Base-by-base conservation (phyloP, 2,113 vertebrate species). In the Tyto alba region DNA sequence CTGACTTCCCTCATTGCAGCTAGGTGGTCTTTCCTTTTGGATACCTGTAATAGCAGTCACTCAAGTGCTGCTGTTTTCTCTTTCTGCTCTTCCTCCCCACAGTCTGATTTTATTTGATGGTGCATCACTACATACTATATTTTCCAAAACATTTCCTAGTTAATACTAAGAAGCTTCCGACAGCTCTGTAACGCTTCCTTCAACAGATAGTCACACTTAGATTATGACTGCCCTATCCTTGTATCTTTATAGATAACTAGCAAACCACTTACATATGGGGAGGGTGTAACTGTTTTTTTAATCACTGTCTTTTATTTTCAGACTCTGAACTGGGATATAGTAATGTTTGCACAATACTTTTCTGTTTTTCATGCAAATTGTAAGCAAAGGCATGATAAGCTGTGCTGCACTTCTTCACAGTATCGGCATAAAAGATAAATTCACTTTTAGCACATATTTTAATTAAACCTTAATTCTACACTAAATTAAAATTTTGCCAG, bases 221-320 rank as follows among this genome's bases (percentile, higher is more conserved):
- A 47, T 71, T 85, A 50, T 16, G 22, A 43, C 55, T 76, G 29
- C 50, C 57, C 23, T 64, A 26, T 57, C 66, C 29, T 30, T 83
- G 10, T 53, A 79, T 52, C 50, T 95, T 91, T 88, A 84, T 8
- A 48, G 78, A 68, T 79, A 96, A 95, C 91, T 89, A 95, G 74
- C 26, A 87, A 97, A 82, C 43, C 32, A 87, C 63, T 66, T 88
- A 77, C 69, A 92, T 80, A 78, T 40, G 32, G 66, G 89, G 97
- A 97, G 13, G 23, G 19, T 94, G 40, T 41, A 48, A 34, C 53
- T 34, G 20, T 8, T 30, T 34, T 48, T 96, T 96, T 56, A 67
- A 34, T 19, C 17, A 72, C 25, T 41, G 78, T 67, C 63, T 90
- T 95, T 88, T 72, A 81, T 87, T 72, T 95, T 41, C 64, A 74